Conservation (phyloP, 2,797 vertebrate species). For the Pygocentrus nattereri region DNA sequence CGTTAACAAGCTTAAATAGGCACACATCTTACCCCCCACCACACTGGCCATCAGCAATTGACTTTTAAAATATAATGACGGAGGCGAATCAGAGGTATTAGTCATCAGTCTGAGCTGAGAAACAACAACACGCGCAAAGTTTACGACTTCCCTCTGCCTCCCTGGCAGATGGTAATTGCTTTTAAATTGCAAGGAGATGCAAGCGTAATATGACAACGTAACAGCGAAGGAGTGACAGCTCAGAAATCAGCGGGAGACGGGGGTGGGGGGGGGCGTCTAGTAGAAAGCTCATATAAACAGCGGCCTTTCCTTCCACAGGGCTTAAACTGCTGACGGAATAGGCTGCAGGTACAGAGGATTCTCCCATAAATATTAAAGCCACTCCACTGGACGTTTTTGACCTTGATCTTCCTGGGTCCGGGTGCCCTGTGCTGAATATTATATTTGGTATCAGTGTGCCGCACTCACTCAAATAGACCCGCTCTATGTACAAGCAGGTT, state of each 20-base stretch:
- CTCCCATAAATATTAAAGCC: conserved; percentile 37
- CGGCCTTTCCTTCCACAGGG: not conserved
- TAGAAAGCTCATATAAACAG: conserved; percentile 3
- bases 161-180: conserved; percentile 77
- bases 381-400: conserved; percentile 18
- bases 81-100: conserved; percentile 68
- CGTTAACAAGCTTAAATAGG: conserved; percentile 8
- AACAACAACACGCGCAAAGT: conserved; percentile 71
- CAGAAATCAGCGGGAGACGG: conserved; percentile 26
- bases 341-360: not conserved
- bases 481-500: not conserved
- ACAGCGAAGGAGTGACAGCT: conserved; percentile 58
- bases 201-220: conserved; percentile 72
- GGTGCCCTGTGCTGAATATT: not conserved
- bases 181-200: conserved; percentile 79
- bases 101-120: conserved; percentile 63
- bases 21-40: not conserved
- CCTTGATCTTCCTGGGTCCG: conserved; percentile 29
- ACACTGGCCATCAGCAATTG: conserved; percentile 12
- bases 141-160: conserved; percentile 70
- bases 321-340: conserved; percentile 5
- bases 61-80: conserved; percentile 28
- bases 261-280: not conserved
- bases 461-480: not conserved
- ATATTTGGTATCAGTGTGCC: conserved; percentile 2